Evolutionary conservation across 2,797 vertebrate species (phyloP).

Genomic region (Corythornis leucogaster): DNA sequence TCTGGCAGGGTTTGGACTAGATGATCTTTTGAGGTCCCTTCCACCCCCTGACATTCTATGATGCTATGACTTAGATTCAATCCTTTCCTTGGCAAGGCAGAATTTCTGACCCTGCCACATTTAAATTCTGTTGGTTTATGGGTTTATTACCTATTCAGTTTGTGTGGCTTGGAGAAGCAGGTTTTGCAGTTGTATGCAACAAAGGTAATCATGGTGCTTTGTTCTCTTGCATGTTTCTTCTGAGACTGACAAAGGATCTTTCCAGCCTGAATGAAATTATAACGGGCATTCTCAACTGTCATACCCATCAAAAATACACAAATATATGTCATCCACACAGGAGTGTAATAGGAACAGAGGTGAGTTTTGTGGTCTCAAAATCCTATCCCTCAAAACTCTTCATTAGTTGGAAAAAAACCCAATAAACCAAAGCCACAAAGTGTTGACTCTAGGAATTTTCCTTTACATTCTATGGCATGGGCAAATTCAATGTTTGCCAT

Average conservation of each 20-base stretch:
- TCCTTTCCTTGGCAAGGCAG: not conserved
- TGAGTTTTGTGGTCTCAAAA: not conserved
- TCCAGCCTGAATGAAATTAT: not conserved
- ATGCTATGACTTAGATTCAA: not conserved
- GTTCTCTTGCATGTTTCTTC: not conserved
- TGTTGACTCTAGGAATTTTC: not conserved
- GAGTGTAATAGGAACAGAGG: not conserved
- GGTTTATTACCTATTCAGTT: not conserved
- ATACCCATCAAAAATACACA: not conserved
- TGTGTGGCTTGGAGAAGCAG: not conserved
- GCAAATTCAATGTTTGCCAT: not conserved
- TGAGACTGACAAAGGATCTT: not conserved
- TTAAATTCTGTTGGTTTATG: not conserved
- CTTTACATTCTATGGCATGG: not conserved
- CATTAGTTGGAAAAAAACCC: fast-evolving
- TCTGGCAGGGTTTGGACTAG: no score
- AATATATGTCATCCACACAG: not conserved
- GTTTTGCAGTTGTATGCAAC: not conserved
- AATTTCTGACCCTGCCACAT: not conserved
- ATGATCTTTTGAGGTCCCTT: no score
- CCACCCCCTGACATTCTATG: no score
- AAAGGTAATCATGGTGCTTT: not conserved
- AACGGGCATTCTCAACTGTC: not conserved
- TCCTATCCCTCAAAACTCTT: not conserved
- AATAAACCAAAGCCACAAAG: not conserved